These are phyloP conservation scores for Sabellastarte sp. DNA, from an alignment of 2,888 invertebrate species.

Conservation along the genomic window DNA sequence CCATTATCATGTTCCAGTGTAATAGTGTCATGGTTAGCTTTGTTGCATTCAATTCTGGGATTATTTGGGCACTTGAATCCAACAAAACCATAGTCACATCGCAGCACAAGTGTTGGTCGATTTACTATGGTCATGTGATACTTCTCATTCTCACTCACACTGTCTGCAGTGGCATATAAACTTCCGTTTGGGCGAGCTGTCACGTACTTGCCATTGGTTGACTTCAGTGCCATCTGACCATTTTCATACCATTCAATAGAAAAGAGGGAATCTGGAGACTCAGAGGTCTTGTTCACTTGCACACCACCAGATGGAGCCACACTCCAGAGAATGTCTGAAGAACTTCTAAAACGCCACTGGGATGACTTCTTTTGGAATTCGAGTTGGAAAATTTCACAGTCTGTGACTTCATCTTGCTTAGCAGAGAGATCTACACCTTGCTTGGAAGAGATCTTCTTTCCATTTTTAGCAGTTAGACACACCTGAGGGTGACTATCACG, in stretches of 20 bases:
- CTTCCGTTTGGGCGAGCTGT: conserved; percentile 93
- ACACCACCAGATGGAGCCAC: too few species aligned
- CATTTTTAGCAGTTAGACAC: too few species aligned
- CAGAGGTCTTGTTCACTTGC: too few species aligned
- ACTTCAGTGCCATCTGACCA: conserved; percentile 87
- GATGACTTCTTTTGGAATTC: too few species aligned
- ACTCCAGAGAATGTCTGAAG: too few species aligned
- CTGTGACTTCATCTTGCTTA: too few species aligned
- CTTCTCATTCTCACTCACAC: conserved; percentile 77
- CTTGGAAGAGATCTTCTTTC: too few species aligned
- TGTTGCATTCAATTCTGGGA: conserved; percentile 28
- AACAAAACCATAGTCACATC: conserved; percentile 94
- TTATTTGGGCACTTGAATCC: conserved; percentile 61
- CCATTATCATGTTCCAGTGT: conserved; percentile 15
- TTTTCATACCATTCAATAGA: conserved; percentile 89
- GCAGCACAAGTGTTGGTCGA: conserved; percentile 87
- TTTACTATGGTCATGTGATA: conserved; percentile 48
- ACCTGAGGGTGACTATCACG: too few species aligned
- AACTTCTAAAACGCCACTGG: too few species aligned
- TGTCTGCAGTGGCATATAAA: conserved; percentile 82
- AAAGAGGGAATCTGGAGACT: too few species aligned
- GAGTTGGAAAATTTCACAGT: too few species aligned
- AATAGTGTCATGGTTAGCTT: conserved; percentile 21
- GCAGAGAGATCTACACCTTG: too few species aligned
- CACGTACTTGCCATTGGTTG: conserved; percentile 90